Evolutionary conservation across 2,888 invertebrate genomes (phyloP), one percentile per base, ranked within the genome.

Genomic region (Isotomurus palustris): DNA sequence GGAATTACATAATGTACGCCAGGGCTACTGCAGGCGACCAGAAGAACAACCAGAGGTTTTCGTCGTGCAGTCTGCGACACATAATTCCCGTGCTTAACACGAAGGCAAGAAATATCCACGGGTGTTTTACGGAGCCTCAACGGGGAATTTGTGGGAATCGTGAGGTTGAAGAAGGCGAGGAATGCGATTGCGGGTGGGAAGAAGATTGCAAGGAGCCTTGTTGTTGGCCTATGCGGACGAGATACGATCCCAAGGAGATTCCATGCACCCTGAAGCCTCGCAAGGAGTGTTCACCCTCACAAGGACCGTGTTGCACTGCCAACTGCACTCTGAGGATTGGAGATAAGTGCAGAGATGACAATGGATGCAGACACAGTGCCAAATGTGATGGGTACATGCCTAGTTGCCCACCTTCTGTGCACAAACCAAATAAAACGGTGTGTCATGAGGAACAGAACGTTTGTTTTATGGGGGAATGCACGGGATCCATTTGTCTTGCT

Each of bases 1-100:
- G 99, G 41, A 99, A 99, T 81, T 99, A 88, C 78, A 97, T 99
- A 74, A 99, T 99, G 99, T 99, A 96, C 78, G 94, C 96, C 22
- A 85, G 96, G 66, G 97, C 97, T 32, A 99, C 97, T 53, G 94
- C 94, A 72, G 97, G 99, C 40, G 96, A 97, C 78, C 89, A 94
- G 74, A 87, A 86, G 76, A 97, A 99, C 80, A 99, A 99, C 78
- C 95, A 95, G 78, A 87, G 91, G 74, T 99, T 99, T 78, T 94
- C 93, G 0, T 87, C 88, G 0, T 97, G 97, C 78, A 94, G 94
- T 66, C 80, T 93, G 62, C 86, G 88, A 74, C 88, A 90, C 71
- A 94, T 95, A 73, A 89, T 91, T 76, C 90, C 91, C 0, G 92
- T 95, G 45, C 82, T 95, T 61, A 91, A 91, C 76, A 86, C 88